phyloP scores from a whole-genome alignment of 2,797 vertebrate genomes.

The Poeciliopsis paucimaculata region DNA sequence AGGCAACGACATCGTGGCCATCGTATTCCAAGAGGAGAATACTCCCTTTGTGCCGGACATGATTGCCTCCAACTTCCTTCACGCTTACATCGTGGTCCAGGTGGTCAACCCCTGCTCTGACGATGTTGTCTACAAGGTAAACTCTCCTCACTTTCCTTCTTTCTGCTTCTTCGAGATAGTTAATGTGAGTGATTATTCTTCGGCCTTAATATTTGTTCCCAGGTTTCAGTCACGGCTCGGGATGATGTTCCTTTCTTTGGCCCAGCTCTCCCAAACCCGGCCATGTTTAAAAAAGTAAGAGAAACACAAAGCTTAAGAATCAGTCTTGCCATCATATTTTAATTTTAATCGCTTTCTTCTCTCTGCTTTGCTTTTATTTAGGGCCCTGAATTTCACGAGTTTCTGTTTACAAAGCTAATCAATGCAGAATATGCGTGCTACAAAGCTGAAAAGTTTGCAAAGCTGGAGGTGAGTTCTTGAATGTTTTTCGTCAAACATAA shows the following conservation, averaged over 20 bases:
- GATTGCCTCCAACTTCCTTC: constrained; percentile 97
- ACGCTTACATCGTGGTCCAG: constrained; percentile 94
- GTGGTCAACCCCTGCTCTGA: constrained; percentile 83
- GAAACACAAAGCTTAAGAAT: constrained; percentile 46
- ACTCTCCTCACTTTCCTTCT: background rate
- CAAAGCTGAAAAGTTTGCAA: constrained; percentile 96
- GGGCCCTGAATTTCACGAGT: constrained; percentile 94
- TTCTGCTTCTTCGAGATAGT: constrained; percentile 22
- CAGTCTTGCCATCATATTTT: background rate
- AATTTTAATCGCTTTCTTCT: background rate
- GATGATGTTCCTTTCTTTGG: constrained; percentile 96
- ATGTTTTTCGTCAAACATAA: background rate
- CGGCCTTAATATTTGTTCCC: constrained; percentile 6
- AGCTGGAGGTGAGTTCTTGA: constrained; percentile 86
- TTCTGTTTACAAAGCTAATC: constrained; percentile 94
- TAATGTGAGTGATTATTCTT: background rate
- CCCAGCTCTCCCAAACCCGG: constrained; percentile 89
- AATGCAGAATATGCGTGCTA: constrained; percentile 97
- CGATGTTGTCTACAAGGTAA: constrained; percentile 91
- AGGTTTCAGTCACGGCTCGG: constrained; percentile 94
- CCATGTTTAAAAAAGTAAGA: constrained; percentile 92
- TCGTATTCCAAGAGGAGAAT: constrained; percentile 96
- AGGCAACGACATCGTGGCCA: constrained; percentile 96
- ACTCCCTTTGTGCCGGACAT: constrained; percentile 97
- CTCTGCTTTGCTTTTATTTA: constrained; percentile 47